Evolutionary conservation across 2,888 invertebrate species (phyloP), one percentile per base, ranked within the genome.

Genomic region (Luperina testacea): DNA sequence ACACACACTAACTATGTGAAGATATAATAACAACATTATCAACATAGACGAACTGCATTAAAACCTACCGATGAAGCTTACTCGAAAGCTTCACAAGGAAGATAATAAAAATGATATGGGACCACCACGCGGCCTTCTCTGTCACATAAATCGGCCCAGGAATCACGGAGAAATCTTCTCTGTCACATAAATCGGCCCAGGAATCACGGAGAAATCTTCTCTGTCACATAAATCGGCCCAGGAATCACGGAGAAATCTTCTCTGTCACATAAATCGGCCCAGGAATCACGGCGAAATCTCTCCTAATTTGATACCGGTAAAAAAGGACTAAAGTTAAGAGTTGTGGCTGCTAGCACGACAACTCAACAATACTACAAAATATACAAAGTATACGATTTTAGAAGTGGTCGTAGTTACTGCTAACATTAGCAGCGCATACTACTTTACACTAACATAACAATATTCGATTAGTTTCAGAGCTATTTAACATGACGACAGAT

Each of bases 391-490:
- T 63, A 13, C 17, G 17, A 32, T n/a, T 45, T 70, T 24, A 24
- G 8, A 13, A n/a, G 59, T 59, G 24, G 20, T 13, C 45, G 5
- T 15, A n/a, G 42, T 27, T 20, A 48, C 27, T 48, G 48, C 38
- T 59, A 8, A 77, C 17, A 77, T 51, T 38, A 67, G 24, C 27
- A 8, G 48, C 17, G 48, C 38, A 59, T 15, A 42, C 51, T 32
- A 8, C 20, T 53, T 5, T 17, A 71, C 70, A 71, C 45, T 11
- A 45, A 27, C 20, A n/a, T 11, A n/a, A 63, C n/a, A 71, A 38
- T 48, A 77, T 48, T 71, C 63, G 53, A 78, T 78, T 71, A 64
- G 45, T 45, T 63, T 71, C 63, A 71, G 32, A 32, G 32, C 20
- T 53, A 70, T 15, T 71, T 48, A 64, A 71, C 45, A 71, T 20